Conservation (phyloP, 2,113 vertebrate genomes). For the Triplophysa rosa region DNA sequence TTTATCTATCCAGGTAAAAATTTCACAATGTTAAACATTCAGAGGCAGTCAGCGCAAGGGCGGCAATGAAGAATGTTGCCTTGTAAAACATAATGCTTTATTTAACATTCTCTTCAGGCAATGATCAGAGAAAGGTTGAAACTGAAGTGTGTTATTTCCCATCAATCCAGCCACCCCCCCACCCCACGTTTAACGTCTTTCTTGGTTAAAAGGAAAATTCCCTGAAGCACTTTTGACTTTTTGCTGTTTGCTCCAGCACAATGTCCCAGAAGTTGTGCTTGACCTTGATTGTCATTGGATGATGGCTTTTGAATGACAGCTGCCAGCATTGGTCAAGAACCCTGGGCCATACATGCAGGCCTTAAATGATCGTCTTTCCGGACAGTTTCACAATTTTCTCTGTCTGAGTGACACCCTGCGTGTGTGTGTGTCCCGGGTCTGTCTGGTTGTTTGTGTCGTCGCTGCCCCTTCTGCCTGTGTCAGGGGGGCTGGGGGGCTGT, state of each 20-base stretch:
- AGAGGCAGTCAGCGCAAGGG: not conserved
- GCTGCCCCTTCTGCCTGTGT: constrained; percentile 9
- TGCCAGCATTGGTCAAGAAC: constrained; percentile 55
- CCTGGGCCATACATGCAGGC: constrained; percentile 52
- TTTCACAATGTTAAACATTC: not conserved
- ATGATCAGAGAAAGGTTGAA: not conserved
- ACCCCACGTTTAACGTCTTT: not conserved
- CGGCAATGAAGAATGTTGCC: not conserved
- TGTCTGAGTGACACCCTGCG: constrained; percentile 40
- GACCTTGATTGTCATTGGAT: constrained; percentile 76
- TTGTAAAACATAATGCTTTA: not conserved
- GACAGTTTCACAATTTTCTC: constrained; percentile 56
- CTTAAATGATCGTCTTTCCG: constrained; percentile 59
- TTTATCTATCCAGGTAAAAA: constrained; percentile 17
- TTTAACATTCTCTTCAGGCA: not conserved
- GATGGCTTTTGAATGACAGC: constrained; percentile 73
- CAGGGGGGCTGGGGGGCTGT: not conserved
- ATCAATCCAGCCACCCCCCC: not conserved
- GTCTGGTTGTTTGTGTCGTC: constrained; percentile 35
- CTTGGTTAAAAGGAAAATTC: constrained; percentile 53
- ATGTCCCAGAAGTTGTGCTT: constrained; percentile 46
- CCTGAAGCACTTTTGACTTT: constrained; percentile 53
- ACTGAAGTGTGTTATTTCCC: not conserved
- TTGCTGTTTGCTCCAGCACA: constrained; percentile 14
- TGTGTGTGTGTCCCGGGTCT: constrained; percentile 31